A percentile compares a stretch with the other conserved stretches of the same genome.
Evolutionary conservation across 2,113 vertebrate genomes (phyloP).

Genomic region (Pionites leucogaster): DNA sequence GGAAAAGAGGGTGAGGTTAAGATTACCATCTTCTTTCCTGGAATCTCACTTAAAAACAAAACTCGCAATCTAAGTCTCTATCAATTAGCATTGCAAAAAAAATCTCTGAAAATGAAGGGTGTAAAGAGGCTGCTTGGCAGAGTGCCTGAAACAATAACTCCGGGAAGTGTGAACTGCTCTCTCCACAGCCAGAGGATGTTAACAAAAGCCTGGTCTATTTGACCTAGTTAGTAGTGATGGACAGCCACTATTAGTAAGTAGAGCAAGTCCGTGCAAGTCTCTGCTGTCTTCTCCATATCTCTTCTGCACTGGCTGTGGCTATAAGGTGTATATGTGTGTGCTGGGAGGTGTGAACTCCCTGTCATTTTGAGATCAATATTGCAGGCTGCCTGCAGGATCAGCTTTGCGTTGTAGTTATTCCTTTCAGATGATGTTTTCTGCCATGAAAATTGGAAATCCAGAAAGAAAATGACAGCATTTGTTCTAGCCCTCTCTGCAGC

Average conservation of each 20-base stretch:
- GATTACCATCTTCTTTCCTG: slow-evolving; percentile 61
- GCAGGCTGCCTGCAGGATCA: neutral
- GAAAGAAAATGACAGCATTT: neutral
- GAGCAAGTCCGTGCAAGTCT: slow-evolving; percentile 33
- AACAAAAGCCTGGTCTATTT: slow-evolving; percentile 51
- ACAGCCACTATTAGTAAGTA: neutral
- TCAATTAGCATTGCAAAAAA: slow-evolving; percentile 70
- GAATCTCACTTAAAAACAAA: slow-evolving; percentile 54
- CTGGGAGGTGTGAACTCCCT: neutral
- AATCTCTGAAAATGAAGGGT: slow-evolving; percentile 52
- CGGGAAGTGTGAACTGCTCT: slow-evolving; percentile 60
- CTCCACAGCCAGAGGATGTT: neutral
- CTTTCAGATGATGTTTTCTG: neutral
- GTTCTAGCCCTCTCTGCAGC: neutral
- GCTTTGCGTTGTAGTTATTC: neutral
- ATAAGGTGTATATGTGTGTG: neutral
- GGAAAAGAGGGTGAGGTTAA: neutral
- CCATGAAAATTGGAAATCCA: neutral
- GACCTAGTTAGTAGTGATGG: neutral
- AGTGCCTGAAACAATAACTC: slow-evolving; percentile 59
- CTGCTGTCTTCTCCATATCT: slow-evolving; percentile 37
- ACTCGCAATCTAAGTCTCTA: slow-evolving; percentile 19
- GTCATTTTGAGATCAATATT: neutral
- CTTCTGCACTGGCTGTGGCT: neutral
- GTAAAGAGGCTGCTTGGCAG: slow-evolving; percentile 51